Base-by-base conservation (phyloP, 92 coral and sea anemone species). In the Blastomussa wellsi region DNA sequence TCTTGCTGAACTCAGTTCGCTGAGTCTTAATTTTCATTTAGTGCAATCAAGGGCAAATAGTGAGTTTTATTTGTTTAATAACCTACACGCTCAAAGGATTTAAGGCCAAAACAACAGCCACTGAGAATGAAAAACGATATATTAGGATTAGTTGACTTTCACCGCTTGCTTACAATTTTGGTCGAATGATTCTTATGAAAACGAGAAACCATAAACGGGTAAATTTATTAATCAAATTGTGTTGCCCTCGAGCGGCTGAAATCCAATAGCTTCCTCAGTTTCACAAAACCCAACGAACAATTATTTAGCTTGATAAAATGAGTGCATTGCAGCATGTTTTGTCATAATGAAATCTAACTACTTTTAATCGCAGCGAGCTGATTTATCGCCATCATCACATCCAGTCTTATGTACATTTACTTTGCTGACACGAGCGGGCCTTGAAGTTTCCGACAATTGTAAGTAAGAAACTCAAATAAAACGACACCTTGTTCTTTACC, bases 31-130 rank as follows among this genome's bases (percentile, higher is more conserved):
- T 85, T 77, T 85, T 77, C 38, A 85, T 85, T 84, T 69, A 77
- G 83, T 55, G 72, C 70, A 85, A 84, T 76, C 69, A 32, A 65
- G 69, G 75, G 78, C 77, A 85, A 85, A 85, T 77, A 85, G 55
- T 48, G 39, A 47, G 47, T 55, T 74, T 71, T 84, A 60, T 85
- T 78, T 78, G 82, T 48, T 55, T 84, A 74, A 74, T 84, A 60
- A 59, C 82, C 73, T 32, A 52, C 73, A 76, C 74, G 74, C 47
- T 32, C 48, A 82, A 31, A 69, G 42, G 66, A 74, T 75, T 19
- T 53, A 15, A 74, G 47, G 48, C 48, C 74, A 75, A 84, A 74
- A 60, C 80, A 74, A 84, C 60, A 74, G 62, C 60, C 20, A 52
- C 42, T 42, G 55, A 44, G 87, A 41, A 84, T 38, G 60, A 48